Evolutionary conservation across 2,888 invertebrate genomes (phyloP).

Genomic region (Oxytorus armatus): DNA sequence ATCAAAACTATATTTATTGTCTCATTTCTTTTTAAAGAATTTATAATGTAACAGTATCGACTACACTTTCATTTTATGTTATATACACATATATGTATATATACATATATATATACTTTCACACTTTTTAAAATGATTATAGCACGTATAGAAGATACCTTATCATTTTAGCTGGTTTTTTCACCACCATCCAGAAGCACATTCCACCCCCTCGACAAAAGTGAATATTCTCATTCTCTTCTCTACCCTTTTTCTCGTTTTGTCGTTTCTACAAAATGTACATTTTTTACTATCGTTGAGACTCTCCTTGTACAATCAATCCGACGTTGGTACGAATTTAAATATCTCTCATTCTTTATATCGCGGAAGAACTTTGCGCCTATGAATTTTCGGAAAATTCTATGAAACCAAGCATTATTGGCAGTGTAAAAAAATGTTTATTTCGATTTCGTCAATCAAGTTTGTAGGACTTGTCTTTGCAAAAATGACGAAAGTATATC

Average conservation of each 20-base stretch:
- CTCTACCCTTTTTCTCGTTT: conserved; percentile 17
- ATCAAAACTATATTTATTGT: conserved; percentile 84
- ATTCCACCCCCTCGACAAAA: conserved; percentile 72
- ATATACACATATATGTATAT: conserved; percentile 29
- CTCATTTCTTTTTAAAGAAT: conserved; percentile 81
- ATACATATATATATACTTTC: conserved; percentile 78
- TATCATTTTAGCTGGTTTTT: conserved; percentile 70
- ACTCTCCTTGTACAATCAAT: conserved; percentile 4
- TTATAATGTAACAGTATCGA: conserved; percentile 80
- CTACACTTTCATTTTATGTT: conserved; percentile 77
- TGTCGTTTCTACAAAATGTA: conserved; percentile 52
- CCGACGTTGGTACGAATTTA: background rate
- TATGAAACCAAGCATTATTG: conserved; percentile 27
- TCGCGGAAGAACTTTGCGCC: conserved; percentile 16
- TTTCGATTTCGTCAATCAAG: background rate
- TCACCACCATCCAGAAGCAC: conserved; percentile 78
- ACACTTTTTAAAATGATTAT: conserved; percentile 74
- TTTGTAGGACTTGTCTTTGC: background rate
- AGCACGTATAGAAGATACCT: conserved; percentile 65
- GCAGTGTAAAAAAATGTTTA: conserved; percentile 38
- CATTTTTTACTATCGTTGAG: conserved; percentile 48
- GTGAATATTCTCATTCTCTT: conserved; percentile 7
- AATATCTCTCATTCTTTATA: background rate
- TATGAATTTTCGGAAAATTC: conserved; percentile 19
- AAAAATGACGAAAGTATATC: background rate